Evolutionary conservation across 2,113 vertebrate genomes (phyloP), one percentile per base, ranked within the genome.

Genomic region (Malurus alboscapulatus): DNA sequence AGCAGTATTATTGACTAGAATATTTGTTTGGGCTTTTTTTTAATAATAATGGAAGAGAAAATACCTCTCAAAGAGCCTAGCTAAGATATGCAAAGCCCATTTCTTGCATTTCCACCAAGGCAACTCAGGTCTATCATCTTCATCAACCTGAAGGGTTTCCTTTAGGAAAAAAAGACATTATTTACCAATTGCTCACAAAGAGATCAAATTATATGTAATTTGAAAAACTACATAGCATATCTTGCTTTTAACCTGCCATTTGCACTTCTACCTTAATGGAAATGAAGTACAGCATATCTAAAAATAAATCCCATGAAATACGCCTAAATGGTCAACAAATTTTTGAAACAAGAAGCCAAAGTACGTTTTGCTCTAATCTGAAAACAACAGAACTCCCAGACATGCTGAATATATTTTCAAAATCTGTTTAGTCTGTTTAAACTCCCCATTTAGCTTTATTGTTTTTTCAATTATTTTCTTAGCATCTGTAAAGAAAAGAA

Each of bases 61-160:
- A 94, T 98, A 99, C 99, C 99, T 99, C 97, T 99, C 99, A 96
- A 99, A 99, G 90, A 99, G 98, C 36, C 99, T 98, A 93, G 99
- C 99, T 97, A 99, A 98, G 94, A 99, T 99, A 97, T 99, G 99
- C 93, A 99, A 98, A 57, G 99, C 99, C 99, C 99, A 99, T 94
- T 99, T 99, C 96, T 99, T 99, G 97, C 99, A 99, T 95, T 99
- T 99, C 99, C 99, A 99, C 99, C 99, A 99, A 16, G 99, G 99
- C 95, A 99, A 98, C 93, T 99, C 99, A 36, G 99, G 99, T 86
- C 99, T 97, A 94, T 99, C 99, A 84, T 99, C 99, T 97, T 99
- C 99, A 97, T 99, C 99, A 85, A 99, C 98, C 96, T 99, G 99
- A 97, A 99, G 98, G 2, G 99, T 99, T 98, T 99, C 99, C 99